Evolutionary conservation across 2,888 invertebrate genomes (phyloP).

Genomic region (Tenthredo distinguenda): DNA sequence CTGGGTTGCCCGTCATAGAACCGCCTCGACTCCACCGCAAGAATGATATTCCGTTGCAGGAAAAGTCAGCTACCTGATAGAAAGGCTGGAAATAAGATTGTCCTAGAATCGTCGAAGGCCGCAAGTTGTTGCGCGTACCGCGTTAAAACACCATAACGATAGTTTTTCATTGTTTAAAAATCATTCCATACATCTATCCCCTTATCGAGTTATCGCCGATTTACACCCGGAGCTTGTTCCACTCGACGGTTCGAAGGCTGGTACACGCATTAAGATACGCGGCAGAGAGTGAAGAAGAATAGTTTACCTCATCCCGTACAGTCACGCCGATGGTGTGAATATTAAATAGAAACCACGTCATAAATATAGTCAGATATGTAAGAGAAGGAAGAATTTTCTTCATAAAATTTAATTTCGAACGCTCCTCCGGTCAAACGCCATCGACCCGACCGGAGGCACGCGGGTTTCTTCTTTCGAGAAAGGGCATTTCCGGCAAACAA

Average conservation of each 20-base stretch:
- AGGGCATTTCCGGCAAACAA: constrained; percentile 38
- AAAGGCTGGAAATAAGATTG: constrained; percentile 44
- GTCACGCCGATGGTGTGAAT: not conserved
- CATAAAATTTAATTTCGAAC: not conserved
- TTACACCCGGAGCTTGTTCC: constrained; percentile 27
- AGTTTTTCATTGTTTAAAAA: constrained; percentile 42
- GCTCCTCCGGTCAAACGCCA: not conserved
- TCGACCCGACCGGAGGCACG: not conserved
- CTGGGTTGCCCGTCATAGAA: constrained; percentile 36
- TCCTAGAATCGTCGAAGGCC: constrained; percentile 50
- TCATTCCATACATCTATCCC: not conserved
- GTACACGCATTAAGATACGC: not conserved
- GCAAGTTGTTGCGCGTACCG: constrained; percentile 22
- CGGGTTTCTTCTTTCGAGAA: not conserved
- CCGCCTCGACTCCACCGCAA: constrained; percentile 3
- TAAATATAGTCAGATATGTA: not conserved
- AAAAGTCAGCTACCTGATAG: constrained; percentile 46
- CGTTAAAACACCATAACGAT: constrained; percentile 42
- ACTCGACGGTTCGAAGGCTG: not conserved
- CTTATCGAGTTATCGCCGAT: constrained; percentile 17
- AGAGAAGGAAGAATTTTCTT: not conserved
- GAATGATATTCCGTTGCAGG: constrained; percentile 45
- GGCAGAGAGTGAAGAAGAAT: not conserved
- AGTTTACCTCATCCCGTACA: not conserved
- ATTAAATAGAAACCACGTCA: not conserved